Evolutionary conservation across 2,113 vertebrate genomes (phyloP), one percentile per base, ranked within the genome.

Genomic region (Mobula birostris): DNA sequence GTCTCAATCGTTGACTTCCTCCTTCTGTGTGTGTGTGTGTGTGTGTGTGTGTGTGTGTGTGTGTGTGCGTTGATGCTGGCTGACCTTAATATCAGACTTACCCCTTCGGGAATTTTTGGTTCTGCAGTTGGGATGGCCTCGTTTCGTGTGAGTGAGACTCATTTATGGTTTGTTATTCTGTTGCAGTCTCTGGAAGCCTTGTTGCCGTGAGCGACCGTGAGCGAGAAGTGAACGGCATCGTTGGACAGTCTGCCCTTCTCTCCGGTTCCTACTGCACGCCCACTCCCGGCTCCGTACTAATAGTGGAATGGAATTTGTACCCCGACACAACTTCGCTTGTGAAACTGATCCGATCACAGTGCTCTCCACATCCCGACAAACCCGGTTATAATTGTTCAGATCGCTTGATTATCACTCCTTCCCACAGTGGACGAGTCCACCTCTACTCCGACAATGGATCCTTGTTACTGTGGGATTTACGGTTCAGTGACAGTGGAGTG

Each of bases 361-460:
- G 83, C 83, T 48, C 48, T 48, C 48, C 48, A 48, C 9, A 15
- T 11, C 24, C 83, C 61, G 83, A 15, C 58, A 12, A 9, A 63
- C 1, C 58, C 83, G 11, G 24, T 29, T 87, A n/a, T 61, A 87
- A 61, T 24, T 87, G 83, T n/a, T 87, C 83, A 87, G 83, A n/a
- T 87, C 27, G 1, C 83, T 12, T 0, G 56, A 0, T 0, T 2
- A 9, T 4, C 12, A 0, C 0, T 15, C 58, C 27, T 63, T n/a
- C 83, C 58, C 5, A 87, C 83, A 61, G 0, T 4, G 9, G 14
- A 11, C 56, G 83, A 63, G 83, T 87, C 58, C 56, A 87, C 27
- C 24, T 87, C 83, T 61, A 87, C 58, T 56, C 83, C 5, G 83
- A n/a, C 9, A 87, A 61, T 61, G 83, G 83, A 61, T 87, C 58